These are phyloP conservation scores for Hetaerina titia DNA, from an alignment of 2,888 invertebrate genomes.

Conservation along the genomic window DNA sequence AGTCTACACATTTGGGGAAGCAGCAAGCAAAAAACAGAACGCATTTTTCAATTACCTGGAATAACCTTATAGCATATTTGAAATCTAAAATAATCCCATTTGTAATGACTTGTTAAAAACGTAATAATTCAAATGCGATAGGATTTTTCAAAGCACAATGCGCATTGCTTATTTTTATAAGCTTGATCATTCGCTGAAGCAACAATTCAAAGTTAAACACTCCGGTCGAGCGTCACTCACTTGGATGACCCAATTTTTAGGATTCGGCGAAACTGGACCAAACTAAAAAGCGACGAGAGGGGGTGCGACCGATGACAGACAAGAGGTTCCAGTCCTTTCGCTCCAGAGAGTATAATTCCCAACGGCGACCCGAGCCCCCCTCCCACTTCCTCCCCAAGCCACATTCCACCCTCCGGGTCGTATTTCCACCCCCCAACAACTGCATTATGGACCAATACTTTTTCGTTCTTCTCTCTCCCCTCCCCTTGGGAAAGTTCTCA, in stretches of 20 bases:
- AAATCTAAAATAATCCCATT: too few relatives aligned
- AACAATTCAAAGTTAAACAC: background rate
- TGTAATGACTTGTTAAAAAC: too few relatives aligned
- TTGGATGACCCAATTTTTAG: background rate
- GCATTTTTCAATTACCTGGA: too few relatives aligned
- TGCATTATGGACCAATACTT: too few relatives aligned
- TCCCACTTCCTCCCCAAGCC: background rate
- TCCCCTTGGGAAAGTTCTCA: too few relatives aligned
- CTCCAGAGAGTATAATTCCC: background rate
- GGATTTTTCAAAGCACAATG: background rate
- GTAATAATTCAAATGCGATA: background rate
- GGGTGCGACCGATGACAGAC: background rate
- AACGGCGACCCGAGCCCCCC: background rate
- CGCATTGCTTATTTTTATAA: background rate
- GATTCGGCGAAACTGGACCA: background rate
- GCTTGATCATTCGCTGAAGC: background rate
- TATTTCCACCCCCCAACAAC: background rate
- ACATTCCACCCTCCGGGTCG: background rate
- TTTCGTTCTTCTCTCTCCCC: too few relatives aligned
- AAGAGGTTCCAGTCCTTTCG: background rate
- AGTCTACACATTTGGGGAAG: too few relatives aligned
- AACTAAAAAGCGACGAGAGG: background rate
- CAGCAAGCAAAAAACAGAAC: too few relatives aligned
- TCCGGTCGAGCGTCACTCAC: background rate
- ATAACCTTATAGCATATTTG: too few relatives aligned